Evolutionary conservation across 2,113 vertebrate genomes (phyloP).

Genomic region (Lichenostomus cassidix): DNA sequence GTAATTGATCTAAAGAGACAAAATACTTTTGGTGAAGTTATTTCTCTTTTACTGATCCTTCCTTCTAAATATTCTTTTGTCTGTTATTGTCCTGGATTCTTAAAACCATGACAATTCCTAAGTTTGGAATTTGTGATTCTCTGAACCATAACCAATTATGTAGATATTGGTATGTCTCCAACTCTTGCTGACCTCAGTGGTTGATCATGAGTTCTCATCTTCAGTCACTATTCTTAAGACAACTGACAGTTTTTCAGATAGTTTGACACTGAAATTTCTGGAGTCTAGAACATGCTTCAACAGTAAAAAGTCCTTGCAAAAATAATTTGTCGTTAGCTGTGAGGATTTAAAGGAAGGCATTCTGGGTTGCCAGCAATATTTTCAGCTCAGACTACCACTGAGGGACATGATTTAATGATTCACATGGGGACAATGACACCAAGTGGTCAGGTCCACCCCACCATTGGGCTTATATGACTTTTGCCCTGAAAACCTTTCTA

Average conservation of each 20-base stretch:
- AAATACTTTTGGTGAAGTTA: neutral
- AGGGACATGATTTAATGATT: neutral
- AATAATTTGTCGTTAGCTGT: neutral
- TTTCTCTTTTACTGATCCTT: neutral
- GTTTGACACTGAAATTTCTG: neutral
- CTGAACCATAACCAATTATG: neutral
- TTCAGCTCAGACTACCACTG: neutral
- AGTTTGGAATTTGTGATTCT: neutral
- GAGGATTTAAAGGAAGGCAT: neutral
- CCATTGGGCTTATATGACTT: neutral
- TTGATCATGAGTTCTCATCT: neutral
- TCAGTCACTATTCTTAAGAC: neutral
- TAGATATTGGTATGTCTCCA: neutral
- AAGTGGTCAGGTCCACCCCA: neutral
- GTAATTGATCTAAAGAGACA: neutral
- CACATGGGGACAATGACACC: neutral
- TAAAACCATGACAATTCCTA: neutral
- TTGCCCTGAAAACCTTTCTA: neutral
- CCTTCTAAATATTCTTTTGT: neutral
- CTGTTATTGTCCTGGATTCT: neutral
- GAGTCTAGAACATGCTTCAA: neutral
- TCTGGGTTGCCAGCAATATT: neutral
- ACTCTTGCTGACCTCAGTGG: neutral
- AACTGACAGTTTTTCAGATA: neutral
- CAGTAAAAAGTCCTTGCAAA: neutral